Evolutionary conservation across 2,113 vertebrate genomes (phyloP).

Genomic region (Taxidea taxus): DNA sequence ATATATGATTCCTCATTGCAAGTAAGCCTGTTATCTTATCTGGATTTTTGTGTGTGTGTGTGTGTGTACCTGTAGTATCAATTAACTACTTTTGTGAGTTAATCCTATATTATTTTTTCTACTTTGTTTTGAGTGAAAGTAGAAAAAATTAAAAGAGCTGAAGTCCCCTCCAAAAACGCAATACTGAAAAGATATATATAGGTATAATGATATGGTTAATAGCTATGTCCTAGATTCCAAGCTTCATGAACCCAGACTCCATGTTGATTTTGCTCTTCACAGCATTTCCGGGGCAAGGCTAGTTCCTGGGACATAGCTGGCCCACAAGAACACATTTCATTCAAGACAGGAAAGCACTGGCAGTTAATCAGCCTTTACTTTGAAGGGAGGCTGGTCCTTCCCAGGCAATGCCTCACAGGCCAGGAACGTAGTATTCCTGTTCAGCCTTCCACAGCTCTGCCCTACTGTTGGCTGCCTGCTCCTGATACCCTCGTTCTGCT

Average conservation of each 20-base stretch:
- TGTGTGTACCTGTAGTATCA: conserved; percentile 76
- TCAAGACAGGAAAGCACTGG: neutral
- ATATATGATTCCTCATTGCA: conserved; percentile 67
- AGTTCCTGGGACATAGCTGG: neutral
- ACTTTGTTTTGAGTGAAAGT: conserved; percentile 69
- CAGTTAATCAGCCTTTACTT: neutral
- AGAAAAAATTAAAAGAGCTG: conserved; percentile 53
- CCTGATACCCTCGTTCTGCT: neutral
- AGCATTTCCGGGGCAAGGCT: neutral
- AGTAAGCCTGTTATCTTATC: conserved; percentile 69
- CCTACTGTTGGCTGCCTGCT: neutral
- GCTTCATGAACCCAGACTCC: neutral
- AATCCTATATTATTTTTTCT: conserved; percentile 54
- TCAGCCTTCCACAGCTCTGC: neutral
- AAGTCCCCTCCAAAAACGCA: neutral
- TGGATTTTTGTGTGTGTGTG: conserved; percentile 64
- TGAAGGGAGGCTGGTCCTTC: neutral
- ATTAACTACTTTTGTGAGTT: conserved; percentile 64
- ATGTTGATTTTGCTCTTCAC: neutral
- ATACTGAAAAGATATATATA: neutral
- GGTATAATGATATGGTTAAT: neutral
- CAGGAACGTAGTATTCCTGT: rapidly evolving
- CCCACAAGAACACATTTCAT: neutral
- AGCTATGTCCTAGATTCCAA: neutral
- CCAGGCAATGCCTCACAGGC: too few species aligned